A percentile compares a stretch with the other conserved stretches of the same genome.
These are phyloP conservation scores for Clivina fossor DNA, from an alignment of 2,888 invertebrate genomes.

Conservation along the genomic window DNA sequence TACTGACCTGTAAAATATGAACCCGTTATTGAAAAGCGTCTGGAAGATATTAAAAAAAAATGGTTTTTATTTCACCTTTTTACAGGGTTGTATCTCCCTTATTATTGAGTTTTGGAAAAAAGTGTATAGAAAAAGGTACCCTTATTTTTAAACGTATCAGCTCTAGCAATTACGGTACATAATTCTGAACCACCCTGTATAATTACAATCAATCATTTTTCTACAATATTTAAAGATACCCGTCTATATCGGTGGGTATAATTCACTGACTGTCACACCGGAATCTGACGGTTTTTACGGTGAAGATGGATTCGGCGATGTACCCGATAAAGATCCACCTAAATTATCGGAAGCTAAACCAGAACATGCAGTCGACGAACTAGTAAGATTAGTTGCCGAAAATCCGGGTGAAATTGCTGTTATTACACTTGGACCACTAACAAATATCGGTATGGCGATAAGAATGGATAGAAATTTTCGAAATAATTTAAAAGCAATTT, in stretches of 20 bases:
- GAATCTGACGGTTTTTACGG: slow-evolving; percentile 49
- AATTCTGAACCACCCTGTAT: no score
- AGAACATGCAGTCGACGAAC: slow-evolving; percentile 52
- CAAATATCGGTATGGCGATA: slow-evolving; percentile 59
- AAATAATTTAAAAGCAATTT: slow-evolving; percentile 45
- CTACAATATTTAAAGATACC: slow-evolving; percentile 57
- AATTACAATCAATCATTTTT: no score
- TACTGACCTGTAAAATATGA: no score
- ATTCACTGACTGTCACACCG: slow-evolving; percentile 46
- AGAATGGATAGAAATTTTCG: slow-evolving; percentile 50
- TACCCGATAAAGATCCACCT: slow-evolving; percentile 49
- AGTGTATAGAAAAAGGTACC: no score
- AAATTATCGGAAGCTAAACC: slow-evolving; percentile 44
- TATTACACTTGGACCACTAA: slow-evolving; percentile 56
- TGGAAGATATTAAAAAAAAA: no score
- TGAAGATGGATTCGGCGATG: slow-evolving; percentile 57
- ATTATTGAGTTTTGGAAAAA: no score
- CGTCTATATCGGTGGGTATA: slow-evolving; percentile 52
- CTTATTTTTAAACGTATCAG: no score
- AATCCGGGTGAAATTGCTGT: slow-evolving; percentile 49
- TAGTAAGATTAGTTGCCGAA: slow-evolving; percentile 50
- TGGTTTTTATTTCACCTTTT: no score
- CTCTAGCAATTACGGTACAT: no score
- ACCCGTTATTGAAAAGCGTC: no score
- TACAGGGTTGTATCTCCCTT: no score